Evolutionary conservation across 2,888 invertebrate species (phyloP).

Genomic region (Drosophila meridiana): DNA sequence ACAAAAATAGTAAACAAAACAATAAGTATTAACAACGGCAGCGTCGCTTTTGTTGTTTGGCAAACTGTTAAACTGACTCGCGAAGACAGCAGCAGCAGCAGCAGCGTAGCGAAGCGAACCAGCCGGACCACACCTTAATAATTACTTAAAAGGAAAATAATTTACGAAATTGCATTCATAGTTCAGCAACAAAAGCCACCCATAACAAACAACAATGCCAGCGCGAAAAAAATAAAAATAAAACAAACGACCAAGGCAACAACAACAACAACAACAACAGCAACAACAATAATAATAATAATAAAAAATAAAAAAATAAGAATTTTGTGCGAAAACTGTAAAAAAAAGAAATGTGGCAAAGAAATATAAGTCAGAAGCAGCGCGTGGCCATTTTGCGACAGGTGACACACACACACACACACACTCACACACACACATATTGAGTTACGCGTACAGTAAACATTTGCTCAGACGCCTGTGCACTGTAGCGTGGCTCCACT

Average conservation of each 20-base stretch:
- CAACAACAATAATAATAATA: constrained; percentile 40
- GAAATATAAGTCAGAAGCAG: constrained; percentile 47
- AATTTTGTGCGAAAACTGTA: constrained; percentile 55
- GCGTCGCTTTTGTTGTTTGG: constrained; percentile 68
- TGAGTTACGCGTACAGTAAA: constrained; percentile 75
- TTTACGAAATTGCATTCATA: constrained; percentile 85
- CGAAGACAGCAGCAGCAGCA: constrained; percentile 27
- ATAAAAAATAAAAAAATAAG: constrained; percentile 1
- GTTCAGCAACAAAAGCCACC: constrained; percentile 80
- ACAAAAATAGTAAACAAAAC: constrained; percentile 63
- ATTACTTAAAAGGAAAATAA: constrained; percentile 85
- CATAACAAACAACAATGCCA: constrained; percentile 71
- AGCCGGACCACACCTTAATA: constrained; percentile 84
- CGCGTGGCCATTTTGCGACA: constrained; percentile 58
- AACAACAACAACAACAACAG: background rate
- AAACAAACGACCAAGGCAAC: constrained; percentile 54
- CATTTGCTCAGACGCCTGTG: constrained; percentile 58
- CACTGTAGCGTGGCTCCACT: constrained; percentile 12
- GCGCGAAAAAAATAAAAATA: constrained; percentile 32
- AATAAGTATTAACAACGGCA: constrained; percentile 44
- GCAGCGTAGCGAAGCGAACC: constrained; percentile 33
- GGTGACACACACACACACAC: constrained; percentile 24
- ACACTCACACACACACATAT: constrained; percentile 52
- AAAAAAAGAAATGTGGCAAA: constrained; percentile 24
- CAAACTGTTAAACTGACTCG: constrained; percentile 60